phyloP scores from a whole-genome alignment of 2,113 vertebrate genomes.

The Holacanthus passer region DNA sequence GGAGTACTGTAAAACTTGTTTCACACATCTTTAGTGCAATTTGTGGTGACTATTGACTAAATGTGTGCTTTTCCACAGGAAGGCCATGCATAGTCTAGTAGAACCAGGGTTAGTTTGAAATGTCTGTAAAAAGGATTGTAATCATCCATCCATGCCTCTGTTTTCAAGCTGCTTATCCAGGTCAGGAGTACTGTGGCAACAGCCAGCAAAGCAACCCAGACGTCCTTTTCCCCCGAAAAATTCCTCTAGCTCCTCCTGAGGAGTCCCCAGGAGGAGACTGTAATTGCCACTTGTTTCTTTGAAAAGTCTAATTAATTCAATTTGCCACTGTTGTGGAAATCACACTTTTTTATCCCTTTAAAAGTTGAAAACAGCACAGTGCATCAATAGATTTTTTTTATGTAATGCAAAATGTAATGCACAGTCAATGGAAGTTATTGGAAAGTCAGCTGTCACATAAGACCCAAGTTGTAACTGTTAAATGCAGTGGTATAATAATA shows the following conservation, averaged over 20 bases:
- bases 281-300: constrained; percentile 28
- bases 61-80: background rate
- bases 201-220: constrained; percentile 8
- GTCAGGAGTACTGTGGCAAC: constrained; percentile 10
- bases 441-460: background rate
- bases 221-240: constrained; percentile 13
- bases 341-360: background rate
- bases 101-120: constrained; percentile 20
- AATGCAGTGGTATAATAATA: too few relatives aligned
- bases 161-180: constrained; percentile 47
- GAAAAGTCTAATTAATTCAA: background rate
- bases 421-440: constrained; percentile 5
- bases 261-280: constrained; percentile 3
- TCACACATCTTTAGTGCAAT: background rate
- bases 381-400: background rate
- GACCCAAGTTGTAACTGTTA: background rate
- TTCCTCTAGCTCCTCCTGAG: constrained; percentile 11
- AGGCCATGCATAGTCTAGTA: background rate
- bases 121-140: constrained; percentile 39
- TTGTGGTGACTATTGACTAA: background rate
- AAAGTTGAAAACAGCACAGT: background rate
- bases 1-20: background rate
- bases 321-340: constrained; percentile 3
- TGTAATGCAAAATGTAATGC: background rate
- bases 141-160: constrained; percentile 20